Evolutionary conservation across 2,888 invertebrate genomes (phyloP), one percentile per base, ranked within the genome.

Genomic region (Pollenia labialis): DNA sequence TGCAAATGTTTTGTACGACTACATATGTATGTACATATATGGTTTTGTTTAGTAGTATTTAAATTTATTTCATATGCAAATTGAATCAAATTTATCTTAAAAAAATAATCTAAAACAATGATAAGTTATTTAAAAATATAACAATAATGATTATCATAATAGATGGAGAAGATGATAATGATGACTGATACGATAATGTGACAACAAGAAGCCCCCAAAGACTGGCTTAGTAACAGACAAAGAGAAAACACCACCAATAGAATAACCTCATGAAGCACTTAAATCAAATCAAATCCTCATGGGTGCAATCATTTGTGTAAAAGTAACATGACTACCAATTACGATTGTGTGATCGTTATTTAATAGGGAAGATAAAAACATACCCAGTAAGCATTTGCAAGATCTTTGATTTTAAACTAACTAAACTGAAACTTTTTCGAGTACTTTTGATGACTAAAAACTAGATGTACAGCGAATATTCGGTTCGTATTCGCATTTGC

Each of bases 241-340:
- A 18, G 14, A 62, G 40, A 58, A 60, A 42, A 46, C n/a, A 84
- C 18, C 42, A 46, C 18, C 54, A 46, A 71, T 40, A 54, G 32
- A 71, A 48, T 54, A 71, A 68, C 62, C 81, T 69, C 81, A 75
- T 69, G 52, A 68, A 75, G 52, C 85, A 85, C 81, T 85, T 85
- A 85, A 79, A 79, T 40, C 69, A 82, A 79, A 74, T 82, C 81
- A 85, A 32, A 85, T 62, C 42, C 72, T 60, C 76, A 81, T 79
- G 81, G 81, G 69, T 58, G 77, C 71, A 85, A 76, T 75, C 81
- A 71, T 76, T 66, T 81, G 48, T 50, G 18, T 56, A 23, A 16
- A 23, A 48, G 48, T 56, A 56, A 46, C 68, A 74, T 74, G 42
- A 52, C 64, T 71, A 54, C 32, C 32, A 32, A 32, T 54, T 54